Evolutionary conservation across 2,888 invertebrate genomes (phyloP).

Genomic region (Eupelmus urozonus): DNA sequence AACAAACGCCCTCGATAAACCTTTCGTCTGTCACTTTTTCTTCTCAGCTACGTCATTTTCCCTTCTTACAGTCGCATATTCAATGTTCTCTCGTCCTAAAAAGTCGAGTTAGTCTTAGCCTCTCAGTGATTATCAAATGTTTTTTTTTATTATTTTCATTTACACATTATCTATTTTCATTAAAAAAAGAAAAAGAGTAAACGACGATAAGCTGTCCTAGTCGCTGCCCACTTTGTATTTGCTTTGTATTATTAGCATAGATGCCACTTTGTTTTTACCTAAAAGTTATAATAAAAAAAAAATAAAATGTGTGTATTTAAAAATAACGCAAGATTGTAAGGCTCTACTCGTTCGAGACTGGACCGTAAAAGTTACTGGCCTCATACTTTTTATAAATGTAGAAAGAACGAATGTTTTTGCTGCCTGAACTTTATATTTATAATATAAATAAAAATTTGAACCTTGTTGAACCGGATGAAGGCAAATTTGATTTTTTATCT

Average conservation of each 20-base stretch:
- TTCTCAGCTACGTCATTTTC: conserved; percentile 21
- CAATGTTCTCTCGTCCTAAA: conserved; percentile 45
- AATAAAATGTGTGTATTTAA: conserved; percentile 52
- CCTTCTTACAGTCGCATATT: conserved; percentile 41
- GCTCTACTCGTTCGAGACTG: conserved; percentile 40
- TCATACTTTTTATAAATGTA: conserved; percentile 13
- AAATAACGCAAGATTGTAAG: conserved; percentile 49
- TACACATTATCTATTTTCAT: conserved; percentile 59
- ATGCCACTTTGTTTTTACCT: conserved; percentile 55
- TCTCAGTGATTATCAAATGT: conserved; percentile 78
- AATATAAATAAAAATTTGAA: conserved; percentile 45
- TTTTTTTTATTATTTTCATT: conserved; percentile 66
- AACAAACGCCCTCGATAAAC: conserved; percentile 35
- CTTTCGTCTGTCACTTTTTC: conserved; percentile 3
- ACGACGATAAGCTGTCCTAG: conserved; percentile 73
- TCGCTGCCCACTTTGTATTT: conserved; percentile 69
- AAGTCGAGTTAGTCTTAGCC: conserved; percentile 76
- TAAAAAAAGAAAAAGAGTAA: conserved; percentile 58
- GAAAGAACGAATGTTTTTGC: conserved; percentile 41
- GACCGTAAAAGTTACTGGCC: conserved; percentile 55
- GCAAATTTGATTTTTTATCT: conserved; percentile 13
- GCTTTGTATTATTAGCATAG: conserved; percentile 56
- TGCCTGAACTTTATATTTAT: conserved; percentile 29
- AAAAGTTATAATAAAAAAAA: conserved; percentile 29
- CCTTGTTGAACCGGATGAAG: conserved; percentile 54